Base-by-base conservation (phyloP, 2,888 invertebrate genomes). In the Glaucopsyche alexis region DNA sequence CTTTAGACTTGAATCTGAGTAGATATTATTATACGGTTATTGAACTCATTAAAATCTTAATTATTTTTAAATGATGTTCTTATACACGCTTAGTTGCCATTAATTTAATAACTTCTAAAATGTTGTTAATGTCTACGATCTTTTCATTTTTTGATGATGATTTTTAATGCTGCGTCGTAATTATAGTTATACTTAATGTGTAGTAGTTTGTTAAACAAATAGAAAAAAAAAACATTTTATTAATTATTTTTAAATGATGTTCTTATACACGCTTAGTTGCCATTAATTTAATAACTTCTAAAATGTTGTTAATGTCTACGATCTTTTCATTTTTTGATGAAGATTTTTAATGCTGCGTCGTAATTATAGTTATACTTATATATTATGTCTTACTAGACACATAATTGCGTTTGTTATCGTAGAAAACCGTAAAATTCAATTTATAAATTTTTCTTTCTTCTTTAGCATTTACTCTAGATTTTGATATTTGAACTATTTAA, bases 191-290 rank as follows among this genome's bases (percentile, higher is more conserved):
- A 29, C 29, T 55, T 55, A 9, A 19, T 55, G 52, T 52, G 5
- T 42, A 42, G 7, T 5, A 40, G 40, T 6, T 40, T 6, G 40
- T 40, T n/a, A n/a, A n/a, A n/a, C n/a, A n/a, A n/a, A n/a, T n/a
- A n/a, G n/a, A n/a, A n/a, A n/a, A n/a, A n/a, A n/a, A n/a, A n/a
- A n/a, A n/a, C n/a, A n/a, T n/a, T n/a, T n/a, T n/a, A n/a, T 69
- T 49, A 69, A 29, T 69, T 47, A 49, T 49, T 29, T 47, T 8
- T 47, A 13, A 47, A 69, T 69, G 29, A 69, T 69, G 60, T 9
- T 49, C 11, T 29, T 69, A 13, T 49, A 47, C 49, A 69, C 49
- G 69, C 49, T 69, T 19, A 47, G 49, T 13, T 49, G 67, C 11
- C 67, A 47, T 13, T 14, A 6, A 11, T 14, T 69, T 47, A 60